phyloP scores from a whole-genome alignment of 2,113 vertebrate species.

The Cephalopholis sonnerati region DNA sequence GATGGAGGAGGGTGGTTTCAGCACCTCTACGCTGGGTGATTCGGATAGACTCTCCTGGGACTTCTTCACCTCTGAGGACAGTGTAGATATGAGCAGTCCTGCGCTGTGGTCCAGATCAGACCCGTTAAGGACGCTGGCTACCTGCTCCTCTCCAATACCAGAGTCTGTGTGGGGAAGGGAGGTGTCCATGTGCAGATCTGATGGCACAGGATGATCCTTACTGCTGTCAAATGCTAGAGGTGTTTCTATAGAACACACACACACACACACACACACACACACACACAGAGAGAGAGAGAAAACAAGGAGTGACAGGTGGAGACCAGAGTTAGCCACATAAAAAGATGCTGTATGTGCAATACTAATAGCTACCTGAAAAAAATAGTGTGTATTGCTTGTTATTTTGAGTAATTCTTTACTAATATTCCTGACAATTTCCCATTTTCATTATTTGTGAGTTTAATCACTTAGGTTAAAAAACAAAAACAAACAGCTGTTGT shows the following conservation, averaged over 20 bases:
- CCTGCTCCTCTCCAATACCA: conserved; percentile 91
- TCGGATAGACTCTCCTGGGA: conserved; percentile 90
- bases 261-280: conserved; percentile 17
- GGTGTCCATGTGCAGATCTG: conserved; percentile 85
- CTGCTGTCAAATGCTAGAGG: conserved; percentile 84
- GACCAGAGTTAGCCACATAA: neutral
- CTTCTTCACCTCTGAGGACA: conserved; percentile 92
- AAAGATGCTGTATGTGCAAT: neutral
- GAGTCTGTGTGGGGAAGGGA: conserved; percentile 92
- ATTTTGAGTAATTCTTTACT: neutral
- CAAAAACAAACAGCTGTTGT: neutral
- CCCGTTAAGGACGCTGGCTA: conserved; percentile 89
- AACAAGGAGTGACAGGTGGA: too few relatives aligned
- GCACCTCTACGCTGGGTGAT: conserved; percentile 81
- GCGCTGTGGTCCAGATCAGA: conserved; percentile 86
- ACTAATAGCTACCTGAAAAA: neutral
- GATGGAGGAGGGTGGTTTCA: conserved; percentile 89
- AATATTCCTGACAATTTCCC: too few relatives aligned
- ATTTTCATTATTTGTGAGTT: too few relatives aligned
- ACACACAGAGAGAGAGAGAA: neutral
- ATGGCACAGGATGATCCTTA: conserved; percentile 84
- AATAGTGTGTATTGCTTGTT: neutral
- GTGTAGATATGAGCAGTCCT: conserved; percentile 88
- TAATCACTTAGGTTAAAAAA: neutral
- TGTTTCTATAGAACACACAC: conserved; percentile 83